phyloP scores from a whole-genome alignment of 92 coral and sea anemone species.

The Siderastrea radians region DNA sequence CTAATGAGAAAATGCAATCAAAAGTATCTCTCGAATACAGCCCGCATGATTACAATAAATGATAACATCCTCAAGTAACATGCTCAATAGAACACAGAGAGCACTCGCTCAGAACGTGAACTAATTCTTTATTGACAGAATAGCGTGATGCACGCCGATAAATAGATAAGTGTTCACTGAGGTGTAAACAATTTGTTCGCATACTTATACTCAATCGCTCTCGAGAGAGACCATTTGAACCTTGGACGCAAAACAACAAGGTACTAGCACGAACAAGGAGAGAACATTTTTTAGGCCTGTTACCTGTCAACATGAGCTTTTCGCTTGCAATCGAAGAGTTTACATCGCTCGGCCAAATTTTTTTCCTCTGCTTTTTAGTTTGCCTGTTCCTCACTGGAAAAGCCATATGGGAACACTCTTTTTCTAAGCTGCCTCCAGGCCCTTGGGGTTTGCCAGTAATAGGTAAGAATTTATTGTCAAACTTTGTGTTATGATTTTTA shows the following conservation, averaged over 20 bases:
- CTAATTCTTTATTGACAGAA: constrained; percentile 16
- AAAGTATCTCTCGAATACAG: background rate
- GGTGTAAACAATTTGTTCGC: constrained; percentile 19
- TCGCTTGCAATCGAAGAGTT: background rate
- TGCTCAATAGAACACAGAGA: background rate
- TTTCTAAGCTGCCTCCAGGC: constrained; percentile 54
- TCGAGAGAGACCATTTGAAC: constrained; percentile 30
- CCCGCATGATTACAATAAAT: background rate
- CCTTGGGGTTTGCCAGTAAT: constrained; percentile 70
- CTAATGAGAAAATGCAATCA: background rate
- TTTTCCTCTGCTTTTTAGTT: constrained; percentile 14
- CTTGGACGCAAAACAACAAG: constrained; percentile 4
- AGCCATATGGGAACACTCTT: constrained; percentile 5
- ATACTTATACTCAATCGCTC: background rate
- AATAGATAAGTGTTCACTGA: constrained; percentile 7
- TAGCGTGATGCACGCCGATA: constrained; percentile 13
- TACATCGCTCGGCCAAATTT: background rate
- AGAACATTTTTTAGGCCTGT: background rate
- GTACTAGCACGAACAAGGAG: background rate
- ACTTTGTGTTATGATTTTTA: background rate
- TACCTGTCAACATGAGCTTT: background rate
- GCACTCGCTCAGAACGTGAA: background rate
- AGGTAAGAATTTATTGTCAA: constrained; percentile 22
- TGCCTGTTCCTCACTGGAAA: constrained; percentile 25
- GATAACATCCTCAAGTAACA: background rate